Evolutionary conservation across 2,888 invertebrate genomes (phyloP), one percentile per base, ranked within the genome.

Genomic region (Bombyx huttoni): DNA sequence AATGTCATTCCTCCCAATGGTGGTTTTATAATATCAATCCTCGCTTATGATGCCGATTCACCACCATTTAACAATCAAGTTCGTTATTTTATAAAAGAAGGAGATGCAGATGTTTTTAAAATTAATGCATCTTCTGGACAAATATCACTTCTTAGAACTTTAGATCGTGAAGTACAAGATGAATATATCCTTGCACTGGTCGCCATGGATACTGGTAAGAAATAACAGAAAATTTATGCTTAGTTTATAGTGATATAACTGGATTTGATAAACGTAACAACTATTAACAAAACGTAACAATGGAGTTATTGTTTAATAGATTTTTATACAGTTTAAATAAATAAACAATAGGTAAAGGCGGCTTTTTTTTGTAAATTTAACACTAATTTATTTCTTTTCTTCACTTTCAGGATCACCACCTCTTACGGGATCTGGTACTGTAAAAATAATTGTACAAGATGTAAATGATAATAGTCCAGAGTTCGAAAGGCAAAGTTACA

Each of bases 401-500:
- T 56, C 65, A 59, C 57, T 91, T 91, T 48, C 89, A 96, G 98
- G 97, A 53, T 95, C 95, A 14, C 97, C 98, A 13, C 95, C 97
- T 2, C 86, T 98, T 53, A 97, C 97, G 2, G 98, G 98, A 50
- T 95, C 97, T 6, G 98, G 98, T 46, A 94, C 95, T 50, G 94
- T 98, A 1, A 92, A 92, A 67, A 93, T 98, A 54, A 90, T 95
- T 52, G 97, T 98, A 9, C 94, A 96, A 82, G 98, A 98, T 78
- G 94, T 96, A 53, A 98, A 98, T 78, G 98, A 98, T 75, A 96
- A 98, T 76, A 93, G 93, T 61, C 98, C 98, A 0, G 93, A 94
- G 65, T 98, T 98, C 77, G 93, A 92, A 64, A 90, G 94, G 52
- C 94, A 94, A 70, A 92, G 93, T 52, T 97, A 97, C 74, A 91